Evolutionary conservation across 2,888 invertebrate genomes (phyloP).

Genomic region (Hydroisotoma schaefferi): DNA sequence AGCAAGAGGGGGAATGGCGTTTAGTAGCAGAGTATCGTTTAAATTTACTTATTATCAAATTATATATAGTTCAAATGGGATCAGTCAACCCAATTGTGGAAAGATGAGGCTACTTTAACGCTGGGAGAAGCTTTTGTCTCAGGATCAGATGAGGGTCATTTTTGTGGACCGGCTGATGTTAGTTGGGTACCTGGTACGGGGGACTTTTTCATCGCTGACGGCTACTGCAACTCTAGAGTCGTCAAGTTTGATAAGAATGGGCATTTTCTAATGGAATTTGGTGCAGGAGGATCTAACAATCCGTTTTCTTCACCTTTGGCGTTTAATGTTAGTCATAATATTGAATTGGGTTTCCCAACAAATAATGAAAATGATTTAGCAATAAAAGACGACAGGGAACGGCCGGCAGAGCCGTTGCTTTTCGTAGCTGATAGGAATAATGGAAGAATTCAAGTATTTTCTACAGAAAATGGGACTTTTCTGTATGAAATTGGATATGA

Average conservation of each 20-base stretch:
- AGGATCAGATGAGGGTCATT: constrained; percentile 64
- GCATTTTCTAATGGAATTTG: constrained; percentile 63
- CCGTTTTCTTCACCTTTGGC: constrained; percentile 44
- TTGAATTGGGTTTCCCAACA: constrained; percentile 21
- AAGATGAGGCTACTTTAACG: constrained; percentile 53
- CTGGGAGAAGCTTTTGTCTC: constrained; percentile 62
- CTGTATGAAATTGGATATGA: constrained; percentile 61
- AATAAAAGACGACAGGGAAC: constrained; percentile 40
- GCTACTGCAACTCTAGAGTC: constrained; percentile 77
- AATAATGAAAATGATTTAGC: neutral
- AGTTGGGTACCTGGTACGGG: constrained; percentile 63
- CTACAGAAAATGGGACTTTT: constrained; percentile 63
- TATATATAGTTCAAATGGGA: constrained; percentile 30
- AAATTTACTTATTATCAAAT: neutral
- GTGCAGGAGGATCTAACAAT: constrained; percentile 51
- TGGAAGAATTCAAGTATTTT: constrained; percentile 58
- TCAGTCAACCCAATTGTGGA: constrained; percentile 14
- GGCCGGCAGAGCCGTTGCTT: constrained; percentile 49
- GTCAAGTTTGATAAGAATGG: constrained; percentile 69
- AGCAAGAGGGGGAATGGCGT: neutral
- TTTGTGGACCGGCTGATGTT: constrained; percentile 77
- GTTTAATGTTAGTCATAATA: constrained; percentile 50
- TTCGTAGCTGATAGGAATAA: constrained; percentile 57
- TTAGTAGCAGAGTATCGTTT: neutral
- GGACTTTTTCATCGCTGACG: constrained; percentile 74